A percentile compares a stretch with the other conserved stretches of the same genome.
Conservation (phyloP, 1,140 invertebrate genomes). For the Subanguina moxae region DNA sequence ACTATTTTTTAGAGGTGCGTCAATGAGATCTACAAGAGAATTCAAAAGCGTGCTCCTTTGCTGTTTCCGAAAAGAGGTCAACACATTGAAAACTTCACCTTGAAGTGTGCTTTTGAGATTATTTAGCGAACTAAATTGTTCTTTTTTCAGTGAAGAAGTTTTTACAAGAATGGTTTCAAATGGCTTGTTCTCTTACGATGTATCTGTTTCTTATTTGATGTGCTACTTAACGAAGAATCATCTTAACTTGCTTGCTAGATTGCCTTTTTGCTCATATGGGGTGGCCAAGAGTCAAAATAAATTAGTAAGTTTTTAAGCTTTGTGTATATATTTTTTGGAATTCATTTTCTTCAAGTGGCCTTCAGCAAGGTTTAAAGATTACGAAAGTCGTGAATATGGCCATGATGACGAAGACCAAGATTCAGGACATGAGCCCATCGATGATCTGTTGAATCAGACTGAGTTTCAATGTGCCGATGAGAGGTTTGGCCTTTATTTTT, state of each 20-base stretch:
- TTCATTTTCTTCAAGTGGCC: neutral
- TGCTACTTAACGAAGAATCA: neutral
- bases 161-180: neutral
- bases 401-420: neutral
- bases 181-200: neutral
- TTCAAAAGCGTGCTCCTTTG: neutral
- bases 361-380: neutral
- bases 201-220: conserved; percentile 1
- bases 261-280: neutral
- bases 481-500: neutral
- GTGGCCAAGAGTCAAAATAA: neutral
- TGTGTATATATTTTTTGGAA: too few relatives aligned
- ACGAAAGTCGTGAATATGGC: neutral
- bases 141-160: neutral
- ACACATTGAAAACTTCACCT: neutral
- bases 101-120: neutral
- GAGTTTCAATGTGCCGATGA: neutral
- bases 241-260: neutral
- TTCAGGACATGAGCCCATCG: neutral
- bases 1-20: neutral
- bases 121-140: neutral
- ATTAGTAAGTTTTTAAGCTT: neutral
- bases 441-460: neutral
- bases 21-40: neutral
- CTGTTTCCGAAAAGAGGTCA: neutral